Percentiles rank a stretch among this genome's conserved stretches.
Conservation (phyloP, 2,113 vertebrate species). For the Rhagologus leucostigma region DNA sequence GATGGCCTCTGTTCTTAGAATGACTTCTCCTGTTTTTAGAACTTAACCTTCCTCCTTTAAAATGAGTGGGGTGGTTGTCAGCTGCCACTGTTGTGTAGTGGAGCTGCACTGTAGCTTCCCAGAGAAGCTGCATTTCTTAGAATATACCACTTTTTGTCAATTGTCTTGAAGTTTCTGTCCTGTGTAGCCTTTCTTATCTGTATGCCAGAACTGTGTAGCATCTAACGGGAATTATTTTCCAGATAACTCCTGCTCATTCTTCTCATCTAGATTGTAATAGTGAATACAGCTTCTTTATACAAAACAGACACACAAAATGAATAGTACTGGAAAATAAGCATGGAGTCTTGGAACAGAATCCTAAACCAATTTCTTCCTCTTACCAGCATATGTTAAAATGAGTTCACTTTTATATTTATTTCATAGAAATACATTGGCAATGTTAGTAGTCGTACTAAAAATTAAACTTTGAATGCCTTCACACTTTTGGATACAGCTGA, state of each 20-base stretch:
- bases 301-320: neutral
- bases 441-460: neutral
- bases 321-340: neutral
- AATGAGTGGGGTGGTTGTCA: neutral
- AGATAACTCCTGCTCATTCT: neutral
- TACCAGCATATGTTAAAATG: neutral
- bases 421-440: neutral
- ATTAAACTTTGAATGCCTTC: neutral
- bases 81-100: neutral
- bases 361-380: neutral
- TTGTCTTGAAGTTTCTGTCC: neutral
- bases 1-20: neutral
- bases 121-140: neutral
- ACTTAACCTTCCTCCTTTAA: neutral
- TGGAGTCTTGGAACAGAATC: neutral
- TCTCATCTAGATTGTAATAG: neutral
- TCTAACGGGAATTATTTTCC: neutral
- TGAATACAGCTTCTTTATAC: neutral
- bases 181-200: neutral
- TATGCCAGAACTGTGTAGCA: neutral
- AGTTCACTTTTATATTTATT: neutral
- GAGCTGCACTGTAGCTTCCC: neutral
- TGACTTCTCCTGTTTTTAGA: neutral
- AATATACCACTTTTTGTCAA: neutral
- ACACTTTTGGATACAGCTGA: neutral